phyloP scores from a whole-genome alignment of 2,888 invertebrate genomes.

The Lithophane leautieri region DNA sequence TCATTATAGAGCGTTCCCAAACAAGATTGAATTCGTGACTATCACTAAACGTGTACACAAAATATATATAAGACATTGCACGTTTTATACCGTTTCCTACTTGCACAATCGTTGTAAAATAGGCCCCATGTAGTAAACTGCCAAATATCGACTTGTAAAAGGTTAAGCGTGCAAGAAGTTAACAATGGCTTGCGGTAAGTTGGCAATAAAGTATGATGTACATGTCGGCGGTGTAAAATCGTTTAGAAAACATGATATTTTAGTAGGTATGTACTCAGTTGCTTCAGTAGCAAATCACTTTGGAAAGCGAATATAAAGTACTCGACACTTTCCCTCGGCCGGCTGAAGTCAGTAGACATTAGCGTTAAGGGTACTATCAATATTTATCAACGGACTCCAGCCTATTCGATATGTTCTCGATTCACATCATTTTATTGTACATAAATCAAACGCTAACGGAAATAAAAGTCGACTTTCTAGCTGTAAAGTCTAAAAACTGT shows the following conservation, averaged over 20 bases:
- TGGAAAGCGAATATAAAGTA: slow-evolving; percentile 73
- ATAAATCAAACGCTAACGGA: slow-evolving; percentile 57
- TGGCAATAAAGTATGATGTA: slow-evolving; percentile 52
- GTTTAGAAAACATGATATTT: slow-evolving; percentile 52
- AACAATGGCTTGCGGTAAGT: slow-evolving; percentile 33
- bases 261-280: slow-evolving; percentile 30
- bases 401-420: slow-evolving; percentile 61
- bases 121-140: slow-evolving; percentile 41
- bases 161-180: slow-evolving; percentile 46
- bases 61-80: slow-evolving; percentile 71
- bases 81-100: slow-evolving; percentile 69
- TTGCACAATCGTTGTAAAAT: slow-evolving; percentile 67
- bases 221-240: slow-evolving; percentile 16
- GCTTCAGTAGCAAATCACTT: slow-evolving; percentile 65
- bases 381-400: slow-evolving; percentile 59
- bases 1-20: slow-evolving; percentile 66
- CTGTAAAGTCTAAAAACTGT: slow-evolving; percentile 51
- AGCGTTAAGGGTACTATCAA: slow-evolving; percentile 67
- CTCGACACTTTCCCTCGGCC: slow-evolving; percentile 68
- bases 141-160: slow-evolving; percentile 61
- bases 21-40: slow-evolving; percentile 78
- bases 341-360: slow-evolving; percentile 62
- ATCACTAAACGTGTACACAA: slow-evolving; percentile 72
- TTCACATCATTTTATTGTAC: slow-evolving; percentile 56
- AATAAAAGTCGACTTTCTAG: slow-evolving; percentile 63